Evolutionary conservation across 2,113 vertebrate species (phyloP).

Genomic region (Eublepharis macularius): DNA sequence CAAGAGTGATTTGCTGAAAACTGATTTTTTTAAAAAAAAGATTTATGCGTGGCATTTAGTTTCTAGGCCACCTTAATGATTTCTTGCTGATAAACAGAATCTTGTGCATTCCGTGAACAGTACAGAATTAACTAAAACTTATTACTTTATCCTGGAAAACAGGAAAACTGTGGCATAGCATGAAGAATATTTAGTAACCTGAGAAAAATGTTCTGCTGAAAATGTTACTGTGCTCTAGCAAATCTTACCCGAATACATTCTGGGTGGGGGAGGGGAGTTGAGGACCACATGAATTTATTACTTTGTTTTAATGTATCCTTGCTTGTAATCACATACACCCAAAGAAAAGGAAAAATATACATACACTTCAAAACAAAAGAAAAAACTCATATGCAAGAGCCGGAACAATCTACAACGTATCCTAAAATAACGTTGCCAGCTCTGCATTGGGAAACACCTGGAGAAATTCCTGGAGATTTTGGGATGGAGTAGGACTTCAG

Average conservation of each 20-base stretch:
- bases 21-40: conserved; percentile 33
- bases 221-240: background rate
- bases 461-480: too few species aligned
- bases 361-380: too few species aligned
- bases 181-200: background rate
- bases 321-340: too few species aligned
- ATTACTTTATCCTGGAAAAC: background rate
- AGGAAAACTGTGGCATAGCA: background rate
- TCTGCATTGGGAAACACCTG: too few species aligned
- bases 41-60: conserved; percentile 33
- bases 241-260: background rate
- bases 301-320: too few species aligned
- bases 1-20: conserved; percentile 67
- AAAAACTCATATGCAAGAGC: too few species aligned
- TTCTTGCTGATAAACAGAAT: conserved; percentile 58
- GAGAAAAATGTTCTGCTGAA: background rate
- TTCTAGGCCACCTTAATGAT: conserved; percentile 36
- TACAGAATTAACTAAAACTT: conserved; percentile 14
- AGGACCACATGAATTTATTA: too few species aligned
- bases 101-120: conserved; percentile 6
- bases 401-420: too few species aligned
- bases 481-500: too few species aligned
- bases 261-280: too few species aligned
- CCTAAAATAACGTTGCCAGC: too few species aligned
- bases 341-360: too few species aligned